phyloP scores from a whole-genome alignment of 2,113 vertebrate species.

The Antechinus stuartii region DNA sequence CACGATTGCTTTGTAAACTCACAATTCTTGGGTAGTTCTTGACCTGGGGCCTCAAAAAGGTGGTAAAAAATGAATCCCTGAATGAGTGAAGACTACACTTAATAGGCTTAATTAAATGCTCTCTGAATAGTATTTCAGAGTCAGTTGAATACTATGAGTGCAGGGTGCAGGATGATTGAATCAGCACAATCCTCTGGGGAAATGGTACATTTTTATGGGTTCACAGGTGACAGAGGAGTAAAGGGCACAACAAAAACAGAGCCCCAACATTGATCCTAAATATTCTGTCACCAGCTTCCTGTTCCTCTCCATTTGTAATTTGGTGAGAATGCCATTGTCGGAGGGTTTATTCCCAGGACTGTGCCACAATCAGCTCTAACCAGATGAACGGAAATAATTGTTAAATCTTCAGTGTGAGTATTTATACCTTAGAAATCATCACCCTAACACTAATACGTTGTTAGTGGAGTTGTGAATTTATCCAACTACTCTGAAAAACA shows the following conservation, averaged over 20 bases:
- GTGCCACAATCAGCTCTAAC: not conserved
- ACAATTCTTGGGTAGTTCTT: constrained; percentile 39
- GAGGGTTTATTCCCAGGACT: not conserved
- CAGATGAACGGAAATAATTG: not conserved
- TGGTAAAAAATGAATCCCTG: constrained; percentile 65
- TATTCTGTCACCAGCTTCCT: not conserved
- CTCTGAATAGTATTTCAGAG: constrained; percentile 41
- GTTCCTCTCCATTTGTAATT: not conserved
- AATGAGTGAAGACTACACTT: constrained; percentile 56
- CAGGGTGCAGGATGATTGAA: not conserved
- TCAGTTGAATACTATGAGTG: constrained; percentile 18
- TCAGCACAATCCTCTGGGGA: not conserved
- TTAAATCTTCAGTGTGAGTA: not conserved
- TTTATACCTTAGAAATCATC: not conserved
- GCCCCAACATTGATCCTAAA: not conserved
- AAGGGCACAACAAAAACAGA: constrained; percentile 14
- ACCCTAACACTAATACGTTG: not conserved
- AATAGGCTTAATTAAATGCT: not conserved
- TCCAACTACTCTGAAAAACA: no score
- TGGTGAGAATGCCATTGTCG: not conserved
- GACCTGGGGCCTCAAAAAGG: constrained; percentile 23
- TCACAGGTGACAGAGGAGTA: not conserved
- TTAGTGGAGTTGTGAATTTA: no score
- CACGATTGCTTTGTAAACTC: constrained; percentile 67
- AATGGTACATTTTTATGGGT: not conserved